Conservation (phyloP, 2,113 vertebrate species). For the Opisthocomus hoazin region DNA sequence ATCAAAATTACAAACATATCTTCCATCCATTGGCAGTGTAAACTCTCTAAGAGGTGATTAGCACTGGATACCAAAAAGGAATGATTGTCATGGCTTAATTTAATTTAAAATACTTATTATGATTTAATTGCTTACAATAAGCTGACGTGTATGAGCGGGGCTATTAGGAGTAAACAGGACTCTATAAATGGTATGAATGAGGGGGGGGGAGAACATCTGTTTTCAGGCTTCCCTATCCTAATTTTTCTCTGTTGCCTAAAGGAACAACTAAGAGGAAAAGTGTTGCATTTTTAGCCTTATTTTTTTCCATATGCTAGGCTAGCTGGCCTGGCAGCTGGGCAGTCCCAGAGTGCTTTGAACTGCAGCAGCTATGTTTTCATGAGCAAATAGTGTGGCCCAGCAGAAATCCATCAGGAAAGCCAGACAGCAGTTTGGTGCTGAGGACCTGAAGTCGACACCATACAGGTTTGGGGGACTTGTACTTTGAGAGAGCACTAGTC, state of each 20-base stretch:
- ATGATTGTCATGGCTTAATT: neutral
- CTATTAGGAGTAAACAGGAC: neutral
- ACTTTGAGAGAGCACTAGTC: neutral
- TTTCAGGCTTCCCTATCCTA: neutral
- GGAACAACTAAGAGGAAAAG: neutral
- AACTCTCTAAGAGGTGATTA: neutral
- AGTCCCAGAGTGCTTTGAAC: neutral
- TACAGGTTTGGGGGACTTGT: neutral
- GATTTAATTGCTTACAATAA: neutral
- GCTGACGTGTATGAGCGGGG: neutral
- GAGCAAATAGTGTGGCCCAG: neutral
- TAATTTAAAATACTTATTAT: neutral
- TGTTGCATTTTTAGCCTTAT: neutral
- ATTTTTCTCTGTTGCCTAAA: neutral
- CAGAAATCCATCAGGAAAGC: neutral
- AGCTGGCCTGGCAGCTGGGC: neutral
- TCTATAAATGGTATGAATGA: neutral
- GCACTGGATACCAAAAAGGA: neutral
- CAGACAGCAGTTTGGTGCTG: neutral
- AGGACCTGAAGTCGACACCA: neutral
- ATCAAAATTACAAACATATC: conserved; percentile 18
- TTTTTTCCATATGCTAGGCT: neutral
- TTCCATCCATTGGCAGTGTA: neutral
- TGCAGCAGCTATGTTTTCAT: neutral
- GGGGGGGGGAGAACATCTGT: neutral